Base-by-base conservation (phyloP, 2,113 vertebrate genomes). In the Pheucticus melanocephalus region DNA sequence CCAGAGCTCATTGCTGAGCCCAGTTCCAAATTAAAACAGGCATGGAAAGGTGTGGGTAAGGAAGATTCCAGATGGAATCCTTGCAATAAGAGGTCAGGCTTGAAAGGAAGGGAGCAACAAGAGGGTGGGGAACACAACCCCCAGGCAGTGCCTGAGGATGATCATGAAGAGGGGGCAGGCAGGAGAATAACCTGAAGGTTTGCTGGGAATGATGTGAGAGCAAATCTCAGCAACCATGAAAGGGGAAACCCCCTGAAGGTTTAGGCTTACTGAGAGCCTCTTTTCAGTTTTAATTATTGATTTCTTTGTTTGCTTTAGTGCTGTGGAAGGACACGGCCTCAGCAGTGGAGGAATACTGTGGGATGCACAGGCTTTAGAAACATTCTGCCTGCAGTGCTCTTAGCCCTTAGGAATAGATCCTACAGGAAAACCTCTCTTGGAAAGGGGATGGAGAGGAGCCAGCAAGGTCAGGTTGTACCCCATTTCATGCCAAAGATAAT, bases 1-100 rank as follows among this genome's bases (percentile, higher is more conserved):
- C 5, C 47, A 70, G 42, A 86, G 30, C 37, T 60, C 44, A 42
- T 12, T 0, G 0, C 28, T 0, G 10, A 47, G 22, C 27, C 31
- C 61, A 69, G 24, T 30, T 84, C 73, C 64, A 69, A 30, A 69
- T 31, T 40, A 33, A 56, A 53, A 30, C 3, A 30, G 19, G 45
- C 3, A 0, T 8, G 28, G 39, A 20, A 73, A 17, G 31, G 12
- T 4, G 24, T 61, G 16, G 40, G 11, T 12, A 45, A 78, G 45
- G 60, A 73, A 11, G 1, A 5, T 28, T 53, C 44, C n/a, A 57
- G 22, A 2, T 31, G 23, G n/a, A 3, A 65, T 27, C 24, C 4
- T 69, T 37, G 27, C 14, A 71, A 11, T 27, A 33, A 76, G 14
- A 10, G 24, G 27, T 68, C 20, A 45, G 9, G 27, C 24, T 81